These are phyloP conservation scores for Chrysaora quinquecirrha DNA, from an alignment of 30 jellyfish, hydroid and myxozoan genomes.

Conservation along the genomic window DNA sequence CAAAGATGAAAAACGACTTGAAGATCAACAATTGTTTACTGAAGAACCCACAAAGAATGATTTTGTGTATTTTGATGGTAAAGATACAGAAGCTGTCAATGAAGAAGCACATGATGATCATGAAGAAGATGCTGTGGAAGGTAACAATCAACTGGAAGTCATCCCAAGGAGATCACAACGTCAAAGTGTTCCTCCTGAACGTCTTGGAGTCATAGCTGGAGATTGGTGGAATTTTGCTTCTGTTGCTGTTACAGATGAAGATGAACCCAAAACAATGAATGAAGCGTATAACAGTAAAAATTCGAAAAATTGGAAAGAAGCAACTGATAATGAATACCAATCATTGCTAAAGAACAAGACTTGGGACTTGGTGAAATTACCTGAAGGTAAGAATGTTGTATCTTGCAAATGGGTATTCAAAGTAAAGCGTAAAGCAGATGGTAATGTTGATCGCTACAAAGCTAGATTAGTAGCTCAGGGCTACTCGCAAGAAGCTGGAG, in stretches of 20 bases:
- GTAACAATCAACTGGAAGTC: no score
- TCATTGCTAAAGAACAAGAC: slow-evolving; percentile 12
- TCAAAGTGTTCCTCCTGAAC: slow-evolving; percentile 57
- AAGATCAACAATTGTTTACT: no score
- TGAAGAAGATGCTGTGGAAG: no score
- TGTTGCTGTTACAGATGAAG: slow-evolving; percentile 44
- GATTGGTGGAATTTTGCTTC: slow-evolving; percentile 66
- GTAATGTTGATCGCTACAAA: slow-evolving; percentile 15
- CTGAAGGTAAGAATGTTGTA: slow-evolving; percentile 23
- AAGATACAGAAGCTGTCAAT: no score
- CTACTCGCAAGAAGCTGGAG: slow-evolving; percentile 43
- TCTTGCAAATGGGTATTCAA: slow-evolving; percentile 35
- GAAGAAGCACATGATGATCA: no score
- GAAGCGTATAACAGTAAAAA: slow-evolving; percentile 37
- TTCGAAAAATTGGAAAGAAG: slow-evolving; percentile 27
- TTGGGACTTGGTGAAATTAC: slow-evolving; percentile 20
- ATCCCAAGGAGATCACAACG: no score
- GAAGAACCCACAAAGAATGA: no score
- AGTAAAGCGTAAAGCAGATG: slow-evolving; percentile 20
- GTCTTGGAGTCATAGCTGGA: slow-evolving; percentile 22
- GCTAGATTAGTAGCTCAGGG: slow-evolving; percentile 40
- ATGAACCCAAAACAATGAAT: slow-evolving; percentile 32
- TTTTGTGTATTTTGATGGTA: no score
- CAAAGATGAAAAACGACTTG: no score
- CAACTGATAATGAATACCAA: not conserved